These are phyloP conservation scores for Beris chalybata DNA, from an alignment of 2,888 invertebrate genomes.

Conservation along the genomic window DNA sequence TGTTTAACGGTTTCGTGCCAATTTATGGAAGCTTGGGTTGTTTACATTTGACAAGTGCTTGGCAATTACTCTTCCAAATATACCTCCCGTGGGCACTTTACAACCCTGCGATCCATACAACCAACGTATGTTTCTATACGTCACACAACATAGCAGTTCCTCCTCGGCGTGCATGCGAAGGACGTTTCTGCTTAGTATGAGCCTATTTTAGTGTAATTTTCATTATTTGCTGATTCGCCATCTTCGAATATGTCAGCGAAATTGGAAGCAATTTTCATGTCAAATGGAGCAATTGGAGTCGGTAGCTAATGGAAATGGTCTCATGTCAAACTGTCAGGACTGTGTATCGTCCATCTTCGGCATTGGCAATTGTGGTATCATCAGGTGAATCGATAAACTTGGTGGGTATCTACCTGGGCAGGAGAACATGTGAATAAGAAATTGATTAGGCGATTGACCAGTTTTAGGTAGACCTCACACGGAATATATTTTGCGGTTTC, in stretches of 20 bases:
- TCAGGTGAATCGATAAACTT: constrained; percentile 15
- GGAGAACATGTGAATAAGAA: not conserved
- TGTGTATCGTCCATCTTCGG: not conserved
- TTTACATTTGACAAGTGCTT: constrained; percentile 27
- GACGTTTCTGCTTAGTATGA: not conserved
- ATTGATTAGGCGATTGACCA: constrained; percentile 15
- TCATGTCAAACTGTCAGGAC: constrained; percentile 14
- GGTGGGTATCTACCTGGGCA: not conserved
- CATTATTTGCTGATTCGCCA: constrained; percentile 27
- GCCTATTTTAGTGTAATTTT: constrained; percentile 2
- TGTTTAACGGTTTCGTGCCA: constrained; percentile 21
- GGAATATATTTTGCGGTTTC: too few relatives aligned
- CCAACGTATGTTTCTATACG: not conserved
- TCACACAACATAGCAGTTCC: not conserved
- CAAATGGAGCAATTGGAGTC: constrained; percentile 20
- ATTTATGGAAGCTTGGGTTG: constrained; percentile 13
- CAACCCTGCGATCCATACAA: not conserved
- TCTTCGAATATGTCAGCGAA: constrained; percentile 19
- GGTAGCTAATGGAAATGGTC: constrained; percentile 3
- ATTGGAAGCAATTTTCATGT: constrained; percentile 28
- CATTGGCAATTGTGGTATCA: constrained; percentile 3
- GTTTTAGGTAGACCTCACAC: not conserved
- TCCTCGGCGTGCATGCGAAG: constrained; percentile 17
- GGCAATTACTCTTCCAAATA: constrained; percentile 15
- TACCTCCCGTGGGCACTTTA: not conserved